phyloP scores from a whole-genome alignment of 2,797 vertebrate species.

The Megaceryle alcyon region DNA sequence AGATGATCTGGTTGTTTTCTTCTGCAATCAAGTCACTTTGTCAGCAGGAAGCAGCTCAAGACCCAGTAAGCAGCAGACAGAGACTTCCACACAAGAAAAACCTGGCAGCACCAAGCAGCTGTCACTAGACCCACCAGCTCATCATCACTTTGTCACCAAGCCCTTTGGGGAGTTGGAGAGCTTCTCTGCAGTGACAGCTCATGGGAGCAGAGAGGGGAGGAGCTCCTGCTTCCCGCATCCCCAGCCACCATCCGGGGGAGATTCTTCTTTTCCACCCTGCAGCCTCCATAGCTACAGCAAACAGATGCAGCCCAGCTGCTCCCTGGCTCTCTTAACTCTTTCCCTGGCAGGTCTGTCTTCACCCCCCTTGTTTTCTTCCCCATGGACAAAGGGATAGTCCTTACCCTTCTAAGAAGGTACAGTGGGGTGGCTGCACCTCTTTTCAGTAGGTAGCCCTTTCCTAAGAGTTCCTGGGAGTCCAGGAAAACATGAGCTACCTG shows the following conservation, averaged over 20 bases:
- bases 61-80: background rate
- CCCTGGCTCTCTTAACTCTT: slow-evolving; percentile 9
- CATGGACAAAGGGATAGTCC: background rate
- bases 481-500: background rate
- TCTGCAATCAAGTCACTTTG: background rate
- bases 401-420: background rate
- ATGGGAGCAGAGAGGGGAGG: background rate
- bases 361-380: background rate
- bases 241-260: background rate
- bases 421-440: background rate
- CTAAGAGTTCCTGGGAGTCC: background rate
- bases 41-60: background rate
- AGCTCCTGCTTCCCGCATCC: background rate
- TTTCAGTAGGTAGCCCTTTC: background rate
- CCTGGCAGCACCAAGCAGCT: background rate
- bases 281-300: slow-evolving; percentile 24
- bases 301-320: background rate
- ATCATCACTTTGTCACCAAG: rapidly evolving
- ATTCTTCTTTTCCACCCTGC: background rate
- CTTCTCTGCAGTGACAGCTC: background rate
- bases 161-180: background rate
- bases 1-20: background rate
- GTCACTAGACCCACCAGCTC: background rate
- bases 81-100: background rate
- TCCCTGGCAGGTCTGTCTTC: background rate